Conservation (phyloP, 2,888 invertebrate genomes). For the Melanotus villosus region DNA sequence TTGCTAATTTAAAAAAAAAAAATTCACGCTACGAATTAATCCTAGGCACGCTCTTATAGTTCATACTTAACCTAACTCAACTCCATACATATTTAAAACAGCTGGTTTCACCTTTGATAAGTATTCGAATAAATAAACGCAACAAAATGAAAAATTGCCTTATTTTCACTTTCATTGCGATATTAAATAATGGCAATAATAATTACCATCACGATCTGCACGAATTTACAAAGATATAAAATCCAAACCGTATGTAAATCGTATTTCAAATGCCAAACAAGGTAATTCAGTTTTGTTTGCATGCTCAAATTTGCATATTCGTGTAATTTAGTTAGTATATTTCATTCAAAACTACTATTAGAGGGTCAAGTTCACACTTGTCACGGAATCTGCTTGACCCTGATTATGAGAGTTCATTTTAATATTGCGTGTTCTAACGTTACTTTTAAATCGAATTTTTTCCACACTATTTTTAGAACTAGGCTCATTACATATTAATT, state of each 20-base stretch:
- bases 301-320: conserved; percentile 32
- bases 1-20: not conserved
- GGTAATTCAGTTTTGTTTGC: conserved; percentile 3
- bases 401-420: conserved; percentile 43
- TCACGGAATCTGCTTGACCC: conserved; percentile 45
- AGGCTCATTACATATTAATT: conserved; percentile 20
- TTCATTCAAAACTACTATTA: conserved; percentile 37
- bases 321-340: conserved; percentile 33
- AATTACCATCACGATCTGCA: too few species aligned
- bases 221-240: too few species aligned
- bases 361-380: conserved; percentile 46
- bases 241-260: not conserved
- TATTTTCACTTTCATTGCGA: too few species aligned
- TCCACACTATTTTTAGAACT: conserved; percentile 35
- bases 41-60: too few species aligned
- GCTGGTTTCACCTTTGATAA: too few species aligned
- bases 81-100: too few species aligned
- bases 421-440: conserved; percentile 37
- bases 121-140: too few species aligned
- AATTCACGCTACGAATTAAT: too few species aligned
- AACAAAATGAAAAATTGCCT: too few species aligned
- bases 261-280: not conserved
- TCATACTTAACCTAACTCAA: too few species aligned
- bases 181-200: too few species aligned
- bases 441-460: conserved; percentile 28